Evolutionary conservation across 1,140 invertebrate species (phyloP).

Genomic region (Bombus huntii): DNA sequence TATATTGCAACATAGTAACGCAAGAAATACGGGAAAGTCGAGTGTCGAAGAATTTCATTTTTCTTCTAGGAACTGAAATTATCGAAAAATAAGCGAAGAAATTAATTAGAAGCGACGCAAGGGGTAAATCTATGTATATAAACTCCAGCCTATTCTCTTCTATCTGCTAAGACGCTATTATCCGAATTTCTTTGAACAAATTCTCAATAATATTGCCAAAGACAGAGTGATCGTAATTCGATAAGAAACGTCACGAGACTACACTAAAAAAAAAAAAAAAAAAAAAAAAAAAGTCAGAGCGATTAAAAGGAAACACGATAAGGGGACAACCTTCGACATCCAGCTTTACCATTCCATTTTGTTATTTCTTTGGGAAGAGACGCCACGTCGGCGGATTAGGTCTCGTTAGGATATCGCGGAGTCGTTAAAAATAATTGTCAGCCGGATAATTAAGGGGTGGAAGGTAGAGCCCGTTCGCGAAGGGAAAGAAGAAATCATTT

Average conservation of each 20-base stretch:
- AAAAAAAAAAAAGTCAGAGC: not conserved
- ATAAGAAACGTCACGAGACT: not conserved
- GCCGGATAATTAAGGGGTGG: slow-evolving; percentile 80
- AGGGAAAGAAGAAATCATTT: slow-evolving; percentile 60
- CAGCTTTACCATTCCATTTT: slow-evolving; percentile 59
- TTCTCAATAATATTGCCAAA: too few species aligned
- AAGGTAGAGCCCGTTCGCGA: slow-evolving; percentile 41
- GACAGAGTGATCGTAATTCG: not conserved
- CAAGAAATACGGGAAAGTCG: not conserved
- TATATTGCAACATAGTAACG: too few species aligned
- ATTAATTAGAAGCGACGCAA: not conserved
- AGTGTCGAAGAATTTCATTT: too few species aligned
- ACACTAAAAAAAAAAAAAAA: not conserved
- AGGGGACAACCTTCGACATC: slow-evolving; percentile 68
- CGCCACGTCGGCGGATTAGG: slow-evolving; percentile 76
- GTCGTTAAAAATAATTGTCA: slow-evolving; percentile 83
- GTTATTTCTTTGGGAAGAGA: slow-evolving; percentile 45
- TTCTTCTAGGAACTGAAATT: not conserved
- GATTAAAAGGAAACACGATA: slow-evolving; percentile 58
- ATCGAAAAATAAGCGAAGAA: too few species aligned
- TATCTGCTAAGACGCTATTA: not conserved
- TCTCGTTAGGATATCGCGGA: slow-evolving; percentile 79
- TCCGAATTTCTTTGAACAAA: too few species aligned
- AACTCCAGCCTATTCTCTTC: not conserved
- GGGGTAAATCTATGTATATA: too few species aligned